Conservation (phyloP, 1,140 invertebrate genomes). For the Drosophila punjabiensis region DNA sequence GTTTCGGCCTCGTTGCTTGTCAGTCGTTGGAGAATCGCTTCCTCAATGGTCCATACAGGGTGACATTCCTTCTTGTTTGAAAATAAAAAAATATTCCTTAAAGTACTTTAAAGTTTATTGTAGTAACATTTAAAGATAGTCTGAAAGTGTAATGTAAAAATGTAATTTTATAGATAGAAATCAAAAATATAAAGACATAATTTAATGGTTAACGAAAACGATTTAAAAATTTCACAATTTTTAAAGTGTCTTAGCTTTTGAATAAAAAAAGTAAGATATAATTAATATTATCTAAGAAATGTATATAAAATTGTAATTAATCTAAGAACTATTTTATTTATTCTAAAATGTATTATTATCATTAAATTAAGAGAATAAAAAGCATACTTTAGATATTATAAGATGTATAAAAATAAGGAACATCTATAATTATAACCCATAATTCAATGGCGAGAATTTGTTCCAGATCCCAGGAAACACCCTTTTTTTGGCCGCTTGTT, state of each 20-base stretch:
- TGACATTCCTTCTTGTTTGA: slow-evolving; percentile 11
- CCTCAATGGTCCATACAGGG: slow-evolving; percentile 38
- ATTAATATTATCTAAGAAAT: background rate
- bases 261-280: background rate
- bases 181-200: background rate
- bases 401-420: background rate
- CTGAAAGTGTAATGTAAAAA: background rate
- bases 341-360: background rate
- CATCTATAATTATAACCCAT: too few relatives aligned
- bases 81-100: background rate
- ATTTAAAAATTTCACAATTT: too few relatives aligned
- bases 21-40: slow-evolving; percentile 15
- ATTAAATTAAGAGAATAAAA: background rate
- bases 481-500: slow-evolving; percentile 32
- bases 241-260: background rate
- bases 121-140: too few relatives aligned
- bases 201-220: background rate
- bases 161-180: background rate
- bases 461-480: slow-evolving; percentile 7
- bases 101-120: background rate
- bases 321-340: background rate
- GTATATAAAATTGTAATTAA: background rate
- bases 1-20: slow-evolving; percentile 18
- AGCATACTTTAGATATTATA: accelerated
- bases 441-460: background rate